Evolutionary conservation across 2,888 invertebrate species (phyloP).

Genomic region (Epinotia bilunana): DNA sequence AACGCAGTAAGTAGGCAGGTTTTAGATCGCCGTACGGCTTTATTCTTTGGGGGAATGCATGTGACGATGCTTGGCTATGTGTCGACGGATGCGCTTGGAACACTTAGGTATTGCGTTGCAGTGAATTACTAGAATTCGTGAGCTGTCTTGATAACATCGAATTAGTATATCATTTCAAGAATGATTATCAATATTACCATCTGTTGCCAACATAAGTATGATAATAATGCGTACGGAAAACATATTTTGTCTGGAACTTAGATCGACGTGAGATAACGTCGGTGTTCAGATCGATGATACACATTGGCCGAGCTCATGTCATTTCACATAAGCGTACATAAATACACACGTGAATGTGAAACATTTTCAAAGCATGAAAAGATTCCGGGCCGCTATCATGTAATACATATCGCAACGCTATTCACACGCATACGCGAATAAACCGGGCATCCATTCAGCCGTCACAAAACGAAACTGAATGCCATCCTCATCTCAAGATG

Average conservation of each 20-base stretch:
- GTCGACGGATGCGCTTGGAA: constrained; percentile 27
- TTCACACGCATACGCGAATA: constrained; percentile 63
- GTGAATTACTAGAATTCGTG: constrained; percentile 21
- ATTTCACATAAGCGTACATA: constrained; percentile 18
- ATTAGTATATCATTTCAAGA: constrained; percentile 16
- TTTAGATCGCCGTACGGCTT: not conserved
- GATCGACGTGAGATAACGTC: constrained; percentile 40
- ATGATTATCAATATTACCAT: constrained; percentile 21
- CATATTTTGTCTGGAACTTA: constrained; percentile 6
- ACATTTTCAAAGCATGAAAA: constrained; percentile 44
- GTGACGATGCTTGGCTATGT: constrained; percentile 26
- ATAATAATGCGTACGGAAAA: constrained; percentile 13
- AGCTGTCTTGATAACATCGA: constrained; percentile 13
- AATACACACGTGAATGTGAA: constrained; percentile 39
- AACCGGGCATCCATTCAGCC: constrained; percentile 70
- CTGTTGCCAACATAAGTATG: constrained; percentile 7
- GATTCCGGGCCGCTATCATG: constrained; percentile 44
- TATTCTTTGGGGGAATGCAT: not conserved
- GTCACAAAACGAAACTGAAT: constrained; percentile 74
- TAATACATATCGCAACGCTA: constrained; percentile 53
- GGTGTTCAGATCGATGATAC: constrained; percentile 49
- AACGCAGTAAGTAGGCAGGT: not conserved
- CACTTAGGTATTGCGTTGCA: constrained; percentile 32
- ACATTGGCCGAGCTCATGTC: constrained; percentile 35
- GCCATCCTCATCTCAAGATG: constrained; percentile 77